A percentile compares a stretch with the other conserved stretches of the same genome.
phyloP scores from a whole-genome alignment of 2,113 vertebrate genomes.

The Chionodraco myersi region DNA sequence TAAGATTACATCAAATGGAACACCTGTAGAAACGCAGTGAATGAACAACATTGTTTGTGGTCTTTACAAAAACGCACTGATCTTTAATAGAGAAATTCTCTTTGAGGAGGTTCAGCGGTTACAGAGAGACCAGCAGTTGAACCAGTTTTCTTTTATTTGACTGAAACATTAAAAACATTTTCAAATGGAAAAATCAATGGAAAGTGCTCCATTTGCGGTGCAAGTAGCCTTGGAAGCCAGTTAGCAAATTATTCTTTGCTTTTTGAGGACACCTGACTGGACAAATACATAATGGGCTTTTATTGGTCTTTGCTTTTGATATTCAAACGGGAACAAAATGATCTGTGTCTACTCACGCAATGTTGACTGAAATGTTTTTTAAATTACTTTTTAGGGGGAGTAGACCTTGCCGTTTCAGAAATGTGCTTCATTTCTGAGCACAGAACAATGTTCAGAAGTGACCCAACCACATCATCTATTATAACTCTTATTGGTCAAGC shows the following conservation, averaged over 20 bases:
- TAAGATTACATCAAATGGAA: slow-evolving; percentile 3
- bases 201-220: neutral
- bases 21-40: neutral
- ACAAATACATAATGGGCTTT: neutral
- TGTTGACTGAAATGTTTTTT: neutral
- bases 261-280: neutral
- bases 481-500: neutral
- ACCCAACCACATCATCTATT: neutral
- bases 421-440: neutral
- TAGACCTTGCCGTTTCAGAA: neutral
- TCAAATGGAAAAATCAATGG: neutral
- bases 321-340: slow-evolving; percentile 1
- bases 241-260: neutral
- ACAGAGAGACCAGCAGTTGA: neutral
- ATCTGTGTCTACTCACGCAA: neutral
- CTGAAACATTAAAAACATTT: neutral
- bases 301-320: slow-evolving; percentile 12
- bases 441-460: neutral
- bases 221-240: neutral
- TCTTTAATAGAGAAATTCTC: neutral
- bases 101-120: neutral
- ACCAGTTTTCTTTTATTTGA: neutral
- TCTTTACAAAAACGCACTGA: neutral
- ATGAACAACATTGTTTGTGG: neutral
- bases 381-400: slow-evolving; percentile 1